These are phyloP conservation scores for Drosophila elegans DNA, from an alignment of 1,140 invertebrate species.

Conservation along the genomic window DNA sequence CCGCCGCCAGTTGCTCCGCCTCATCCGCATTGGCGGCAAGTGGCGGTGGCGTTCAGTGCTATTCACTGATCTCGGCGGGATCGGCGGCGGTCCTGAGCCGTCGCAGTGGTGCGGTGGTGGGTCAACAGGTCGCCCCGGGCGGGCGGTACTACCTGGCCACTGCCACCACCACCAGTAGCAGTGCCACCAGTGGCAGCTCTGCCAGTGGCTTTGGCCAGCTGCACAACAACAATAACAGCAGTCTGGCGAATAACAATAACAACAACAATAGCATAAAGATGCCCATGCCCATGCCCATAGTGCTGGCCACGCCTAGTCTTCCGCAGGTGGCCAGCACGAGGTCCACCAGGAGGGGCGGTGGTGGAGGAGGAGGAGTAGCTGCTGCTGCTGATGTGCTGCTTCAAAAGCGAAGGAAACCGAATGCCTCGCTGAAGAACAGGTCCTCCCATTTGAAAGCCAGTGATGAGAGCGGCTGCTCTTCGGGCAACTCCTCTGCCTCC, in stretches of 20 bases:
- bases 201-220: neutral
- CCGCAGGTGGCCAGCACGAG: conserved; percentile 12
- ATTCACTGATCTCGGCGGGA: conserved; percentile 45
- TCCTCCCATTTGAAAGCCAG: neutral
- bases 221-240: conserved; percentile 43
- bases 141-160: conserved; percentile 48
- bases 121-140: conserved; percentile 35
- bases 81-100: conserved; percentile 20
- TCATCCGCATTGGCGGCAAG: conserved; percentile 12
- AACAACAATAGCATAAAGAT: conserved; percentile 57
- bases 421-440: neutral
- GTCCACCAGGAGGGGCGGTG: conserved; percentile 26
- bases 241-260: conserved; percentile 46
- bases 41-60: conserved; percentile 21
- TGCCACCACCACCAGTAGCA: conserved; percentile 12
- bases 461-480: conserved; percentile 8
- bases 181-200: neutral
- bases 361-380: neutral
- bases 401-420: conserved; percentile 11
- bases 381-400: neutral
- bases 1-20: conserved; percentile 4
- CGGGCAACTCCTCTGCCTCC: conserved; percentile 29
- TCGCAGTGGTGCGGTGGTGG: conserved; percentile 15
- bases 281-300: conserved; percentile 55
- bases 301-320: conserved; percentile 39